These are phyloP conservation scores for Perizoma affinitatum DNA, from an alignment of 2,888 invertebrate genomes.

Conservation along the genomic window DNA sequence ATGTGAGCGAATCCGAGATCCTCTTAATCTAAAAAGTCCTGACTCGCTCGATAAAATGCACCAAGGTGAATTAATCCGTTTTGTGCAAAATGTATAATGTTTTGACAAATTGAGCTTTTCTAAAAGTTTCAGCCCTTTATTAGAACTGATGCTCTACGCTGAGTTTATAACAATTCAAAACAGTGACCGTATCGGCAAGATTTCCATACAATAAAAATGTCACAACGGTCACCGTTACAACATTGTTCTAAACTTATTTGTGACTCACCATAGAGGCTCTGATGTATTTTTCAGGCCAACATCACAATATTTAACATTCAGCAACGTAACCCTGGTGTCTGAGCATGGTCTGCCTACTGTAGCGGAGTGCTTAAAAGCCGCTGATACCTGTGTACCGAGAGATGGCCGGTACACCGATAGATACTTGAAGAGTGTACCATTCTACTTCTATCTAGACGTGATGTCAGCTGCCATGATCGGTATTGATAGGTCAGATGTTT, in stretches of 20 bases:
- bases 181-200: too few relatives aligned
- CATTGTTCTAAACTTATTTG: neutral
- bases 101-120: too few relatives aligned
- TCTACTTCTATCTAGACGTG: constrained; percentile 87
- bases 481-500: constrained; percentile 79
- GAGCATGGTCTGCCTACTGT: constrained; percentile 85
- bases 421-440: constrained; percentile 83
- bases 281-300: constrained; percentile 56
- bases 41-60: too few relatives aligned
- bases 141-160: too few relatives aligned
- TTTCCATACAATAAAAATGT: too few relatives aligned
- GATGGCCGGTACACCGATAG: constrained; percentile 80
- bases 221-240: too few relatives aligned
- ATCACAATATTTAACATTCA: constrained; percentile 83
- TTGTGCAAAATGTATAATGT: too few relatives aligned
- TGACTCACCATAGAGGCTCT: neutral
- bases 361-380: constrained; percentile 65
- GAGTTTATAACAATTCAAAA: too few relatives aligned
- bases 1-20: too few relatives aligned
- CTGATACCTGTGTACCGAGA: constrained; percentile 79
- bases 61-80: too few relatives aligned
- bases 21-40: too few relatives aligned
- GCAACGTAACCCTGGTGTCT: constrained; percentile 88
- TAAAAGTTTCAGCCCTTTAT: too few relatives aligned
- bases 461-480: constrained; percentile 83